These are phyloP conservation scores for Eulacestoma nigropectus DNA, from an alignment of 2,113 vertebrate genomes.

Conservation along the genomic window DNA sequence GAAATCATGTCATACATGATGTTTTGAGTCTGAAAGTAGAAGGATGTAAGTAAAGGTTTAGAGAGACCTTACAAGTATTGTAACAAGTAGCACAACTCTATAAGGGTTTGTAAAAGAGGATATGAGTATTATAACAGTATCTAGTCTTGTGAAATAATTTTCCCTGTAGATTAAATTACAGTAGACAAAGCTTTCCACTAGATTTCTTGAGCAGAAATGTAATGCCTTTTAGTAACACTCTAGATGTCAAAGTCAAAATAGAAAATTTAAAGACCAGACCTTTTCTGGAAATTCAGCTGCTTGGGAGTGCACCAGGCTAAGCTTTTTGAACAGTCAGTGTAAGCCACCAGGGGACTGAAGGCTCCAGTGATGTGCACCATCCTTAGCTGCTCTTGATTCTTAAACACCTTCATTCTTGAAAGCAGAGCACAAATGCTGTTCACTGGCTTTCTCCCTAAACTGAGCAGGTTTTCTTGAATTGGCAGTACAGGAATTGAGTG, in stretches of 20 bases:
- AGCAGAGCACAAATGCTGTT: not conserved
- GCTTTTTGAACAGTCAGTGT: not conserved
- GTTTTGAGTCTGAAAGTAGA: constrained; percentile 90
- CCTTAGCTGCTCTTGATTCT: not conserved
- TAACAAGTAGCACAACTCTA: not conserved
- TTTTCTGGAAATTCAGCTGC: not conserved
- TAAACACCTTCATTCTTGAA: not conserved
- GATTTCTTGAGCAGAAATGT: not conserved
- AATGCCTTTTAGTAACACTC: not conserved
- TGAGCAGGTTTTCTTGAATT: not conserved
- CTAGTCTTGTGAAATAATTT: not conserved
- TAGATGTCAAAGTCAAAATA: not conserved
- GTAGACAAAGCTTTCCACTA: not conserved
- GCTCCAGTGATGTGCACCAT: not conserved
- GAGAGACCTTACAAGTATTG: not conserved
- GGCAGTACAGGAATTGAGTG: not conserved
- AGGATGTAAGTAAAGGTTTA: constrained; percentile 23
- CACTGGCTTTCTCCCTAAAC: not conserved
- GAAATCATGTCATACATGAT: constrained; percentile 99
- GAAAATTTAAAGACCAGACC: not conserved
- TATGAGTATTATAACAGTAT: not conserved
- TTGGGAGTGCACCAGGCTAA: not conserved
- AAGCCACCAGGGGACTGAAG: not conserved
- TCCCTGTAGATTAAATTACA: not conserved
- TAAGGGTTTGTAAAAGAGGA: not conserved